phyloP scores from a whole-genome alignment of 2,113 vertebrate genomes.

The Gavia stellata region DNA sequence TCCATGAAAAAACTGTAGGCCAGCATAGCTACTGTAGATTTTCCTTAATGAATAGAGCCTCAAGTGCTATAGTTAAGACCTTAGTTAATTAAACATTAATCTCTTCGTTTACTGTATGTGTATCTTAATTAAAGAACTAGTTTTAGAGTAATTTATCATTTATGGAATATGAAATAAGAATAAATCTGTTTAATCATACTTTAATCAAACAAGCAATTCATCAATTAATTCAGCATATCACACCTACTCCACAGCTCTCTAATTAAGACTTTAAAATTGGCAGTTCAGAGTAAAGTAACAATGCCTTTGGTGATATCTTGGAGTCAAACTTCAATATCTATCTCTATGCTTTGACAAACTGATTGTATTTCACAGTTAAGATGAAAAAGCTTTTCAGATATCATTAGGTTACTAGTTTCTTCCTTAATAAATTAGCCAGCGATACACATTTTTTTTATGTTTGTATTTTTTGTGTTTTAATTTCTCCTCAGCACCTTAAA shows the following conservation, averaged over 20 bases:
- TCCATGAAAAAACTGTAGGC: not conserved
- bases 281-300: not conserved
- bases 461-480: not conserved
- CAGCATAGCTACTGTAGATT: not conserved
- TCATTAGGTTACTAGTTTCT: not conserved
- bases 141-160: conserved; percentile 51
- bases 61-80: not conserved
- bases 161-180: conserved; percentile 55
- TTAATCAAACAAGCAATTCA: conserved; percentile 56
- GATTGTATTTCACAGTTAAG: not conserved
- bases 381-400: not conserved
- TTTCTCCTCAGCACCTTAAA: not conserved
- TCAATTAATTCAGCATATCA: conserved; percentile 32
- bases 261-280: conserved; percentile 19
- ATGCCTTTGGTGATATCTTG: not conserved
- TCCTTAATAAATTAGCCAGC: not conserved
- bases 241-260: not conserved
- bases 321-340: not conserved
- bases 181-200: conserved; percentile 53
- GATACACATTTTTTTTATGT: not conserved
- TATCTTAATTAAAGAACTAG: conserved; percentile 38
- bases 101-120: conserved; percentile 32
- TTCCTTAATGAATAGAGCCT: not conserved
- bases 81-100: conserved; percentile 57
- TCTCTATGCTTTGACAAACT: not conserved